Percentiles rank a stretch among this genome's conserved stretches.
phyloP scores from a whole-genome alignment of 1,140 invertebrate genomes.

The Archivesica marissinica region DNA sequence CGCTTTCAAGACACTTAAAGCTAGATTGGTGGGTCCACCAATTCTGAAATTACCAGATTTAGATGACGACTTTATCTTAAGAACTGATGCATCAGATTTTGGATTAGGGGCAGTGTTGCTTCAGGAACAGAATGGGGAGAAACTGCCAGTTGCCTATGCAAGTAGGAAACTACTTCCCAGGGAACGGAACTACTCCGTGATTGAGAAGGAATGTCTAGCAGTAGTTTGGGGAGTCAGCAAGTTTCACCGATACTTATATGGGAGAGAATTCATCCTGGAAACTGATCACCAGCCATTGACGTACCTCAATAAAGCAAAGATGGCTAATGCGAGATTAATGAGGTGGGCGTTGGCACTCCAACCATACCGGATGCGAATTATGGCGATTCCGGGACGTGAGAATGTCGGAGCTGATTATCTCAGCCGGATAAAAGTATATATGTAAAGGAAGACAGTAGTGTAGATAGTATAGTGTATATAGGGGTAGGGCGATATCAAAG shows the following conservation, averaged over 20 bases:
- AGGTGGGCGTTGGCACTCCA: too few relatives aligned
- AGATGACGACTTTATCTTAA: constrained; percentile 74
- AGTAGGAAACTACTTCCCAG: constrained; percentile 62
- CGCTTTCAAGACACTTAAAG: constrained; percentile 42
- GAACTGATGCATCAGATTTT: constrained; percentile 29
- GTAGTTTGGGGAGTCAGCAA: too few relatives aligned
- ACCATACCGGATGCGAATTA: constrained; percentile 38
- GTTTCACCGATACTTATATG: too few relatives aligned
- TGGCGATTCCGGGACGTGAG: constrained; percentile 13
- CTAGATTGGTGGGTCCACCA: constrained; percentile 42
- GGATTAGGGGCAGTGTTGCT: constrained; percentile 68
- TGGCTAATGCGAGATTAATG: too few relatives aligned
- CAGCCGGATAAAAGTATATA: constrained; percentile 9
- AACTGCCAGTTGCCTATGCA: constrained; percentile 65
- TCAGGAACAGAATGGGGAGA: constrained; percentile 60
- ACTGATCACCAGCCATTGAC: too few relatives aligned
- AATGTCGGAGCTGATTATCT: constrained; percentile 37
- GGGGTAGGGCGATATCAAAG: too few relatives aligned
- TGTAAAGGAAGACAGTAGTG: too few relatives aligned
- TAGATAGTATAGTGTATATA: too few relatives aligned
- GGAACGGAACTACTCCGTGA: too few relatives aligned
- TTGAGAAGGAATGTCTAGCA: too few relatives aligned
- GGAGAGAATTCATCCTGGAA: too few relatives aligned
- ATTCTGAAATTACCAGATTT: constrained; percentile 76
- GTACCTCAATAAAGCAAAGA: too few relatives aligned